Evolutionary conservation across 1,140 invertebrate species (phyloP).

Genomic region (Drosophila pallidifrons): DNA sequence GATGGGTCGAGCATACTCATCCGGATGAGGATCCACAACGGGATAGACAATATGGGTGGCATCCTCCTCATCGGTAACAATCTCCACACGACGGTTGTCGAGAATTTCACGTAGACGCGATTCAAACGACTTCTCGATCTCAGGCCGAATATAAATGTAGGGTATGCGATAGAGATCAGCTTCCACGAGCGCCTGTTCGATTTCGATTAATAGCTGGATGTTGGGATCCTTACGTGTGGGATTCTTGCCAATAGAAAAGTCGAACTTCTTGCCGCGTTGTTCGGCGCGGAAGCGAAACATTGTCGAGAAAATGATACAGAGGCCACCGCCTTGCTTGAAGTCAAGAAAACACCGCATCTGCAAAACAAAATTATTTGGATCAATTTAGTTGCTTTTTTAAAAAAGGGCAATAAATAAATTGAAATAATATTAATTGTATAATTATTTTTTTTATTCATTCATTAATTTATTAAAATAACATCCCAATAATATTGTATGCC

Average conservation of each 20-base stretch:
- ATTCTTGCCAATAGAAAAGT: slow-evolving; percentile 93
- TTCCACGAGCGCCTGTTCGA: slow-evolving; percentile 93
- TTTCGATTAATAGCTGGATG: slow-evolving; percentile 96
- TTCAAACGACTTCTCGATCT: slow-evolving; percentile 93
- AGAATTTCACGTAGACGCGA: slow-evolving; percentile 95
- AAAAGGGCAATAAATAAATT: neutral
- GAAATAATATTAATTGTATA: no score
- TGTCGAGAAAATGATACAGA: slow-evolving; percentile 96
- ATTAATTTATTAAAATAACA: no score
- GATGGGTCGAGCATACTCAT: slow-evolving; percentile 96
- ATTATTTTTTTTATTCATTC: no score
- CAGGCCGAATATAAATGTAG: slow-evolving; percentile 92
- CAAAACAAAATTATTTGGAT: slow-evolving; percentile 28
- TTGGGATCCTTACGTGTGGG: slow-evolving; percentile 96
- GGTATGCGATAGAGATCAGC: slow-evolving; percentile 93
- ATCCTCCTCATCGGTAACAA: slow-evolving; percentile 92
- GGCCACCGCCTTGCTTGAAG: slow-evolving; percentile 95
- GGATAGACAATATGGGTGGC: slow-evolving; percentile 97
- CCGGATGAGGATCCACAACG: slow-evolving; percentile 92
- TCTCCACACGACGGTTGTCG: slow-evolving; percentile 93
- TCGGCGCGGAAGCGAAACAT: slow-evolving; percentile 98
- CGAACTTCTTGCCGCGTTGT: slow-evolving; percentile 97
- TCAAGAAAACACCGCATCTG: slow-evolving; percentile 97
- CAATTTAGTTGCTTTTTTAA: neutral
- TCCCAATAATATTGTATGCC: no score